Evolutionary conservation across 2,113 vertebrate genomes (phyloP).

Genomic region (Nerophis lumbriciformis): DNA sequence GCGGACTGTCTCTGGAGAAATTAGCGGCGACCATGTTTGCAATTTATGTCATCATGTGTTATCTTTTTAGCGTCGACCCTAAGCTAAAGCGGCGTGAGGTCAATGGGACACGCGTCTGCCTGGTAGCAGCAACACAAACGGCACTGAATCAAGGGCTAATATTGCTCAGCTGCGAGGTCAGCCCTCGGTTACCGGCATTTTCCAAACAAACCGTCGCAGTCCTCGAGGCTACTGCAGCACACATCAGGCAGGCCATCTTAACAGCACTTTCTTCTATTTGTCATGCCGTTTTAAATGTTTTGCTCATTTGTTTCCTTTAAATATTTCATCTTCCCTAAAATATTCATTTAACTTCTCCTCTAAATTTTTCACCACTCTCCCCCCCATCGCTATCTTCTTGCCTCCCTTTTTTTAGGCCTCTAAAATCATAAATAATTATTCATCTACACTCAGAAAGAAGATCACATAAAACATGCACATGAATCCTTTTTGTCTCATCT

Average conservation of each 20-base stretch:
- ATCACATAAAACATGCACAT: slow-evolving; percentile 77
- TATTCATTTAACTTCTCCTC: slow-evolving; percentile 75
- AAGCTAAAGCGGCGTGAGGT: slow-evolving; percentile 44
- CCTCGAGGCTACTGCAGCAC: slow-evolving; percentile 47
- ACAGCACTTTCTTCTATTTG: slow-evolving; percentile 64
- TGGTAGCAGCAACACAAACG: slow-evolving; percentile 52
- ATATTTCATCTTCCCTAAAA: slow-evolving; percentile 78
- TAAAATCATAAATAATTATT: slow-evolving; percentile 77
- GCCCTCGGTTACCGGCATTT: slow-evolving; percentile 47
- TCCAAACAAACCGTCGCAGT: slow-evolving; percentile 55
- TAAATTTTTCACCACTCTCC: slow-evolving; percentile 75
- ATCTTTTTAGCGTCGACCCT: slow-evolving; percentile 15
- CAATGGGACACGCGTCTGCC: slow-evolving; percentile 55
- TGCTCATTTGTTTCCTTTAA: slow-evolving; percentile 78
- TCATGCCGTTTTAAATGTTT: slow-evolving; percentile 75
- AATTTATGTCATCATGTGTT: slow-evolving; percentile 28
- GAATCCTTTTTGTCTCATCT: slow-evolving; percentile 76
- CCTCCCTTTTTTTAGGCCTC: slow-evolving; percentile 64
- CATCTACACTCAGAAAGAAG: slow-evolving; percentile 69
- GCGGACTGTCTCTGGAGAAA: slow-evolving; percentile 25
- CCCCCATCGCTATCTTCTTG: slow-evolving; percentile 59
- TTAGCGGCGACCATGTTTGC: slow-evolving; percentile 17
- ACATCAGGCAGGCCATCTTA: slow-evolving; percentile 55
- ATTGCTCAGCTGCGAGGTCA: slow-evolving; percentile 53
- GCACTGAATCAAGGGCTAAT: slow-evolving; percentile 59